phyloP scores from a whole-genome alignment of 1,140 invertebrate genomes.

The Drosophila navojoa region DNA sequence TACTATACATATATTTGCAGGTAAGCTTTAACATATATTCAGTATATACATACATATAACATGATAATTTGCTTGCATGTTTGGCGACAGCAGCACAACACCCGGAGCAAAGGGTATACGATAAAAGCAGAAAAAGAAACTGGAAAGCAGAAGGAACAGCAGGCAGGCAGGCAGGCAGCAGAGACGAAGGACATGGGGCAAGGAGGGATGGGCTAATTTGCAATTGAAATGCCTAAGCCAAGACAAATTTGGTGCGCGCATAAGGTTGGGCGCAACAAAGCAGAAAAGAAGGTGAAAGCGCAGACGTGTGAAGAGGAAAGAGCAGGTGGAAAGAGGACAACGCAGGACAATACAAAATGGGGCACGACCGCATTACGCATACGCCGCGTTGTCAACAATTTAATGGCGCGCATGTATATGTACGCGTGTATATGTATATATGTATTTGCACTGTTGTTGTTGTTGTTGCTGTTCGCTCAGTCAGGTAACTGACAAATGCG shows the following conservation, averaged over 20 bases:
- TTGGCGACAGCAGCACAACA: too few species aligned
- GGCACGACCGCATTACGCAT: slow-evolving; percentile 56
- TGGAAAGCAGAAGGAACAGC: slow-evolving; percentile 2
- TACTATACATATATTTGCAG: too few species aligned
- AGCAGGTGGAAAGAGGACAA: neutral
- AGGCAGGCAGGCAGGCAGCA: slow-evolving; percentile 14
- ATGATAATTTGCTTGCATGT: too few species aligned
- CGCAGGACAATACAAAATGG: slow-evolving; percentile 17
- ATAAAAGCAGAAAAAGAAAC: slow-evolving; percentile 1
- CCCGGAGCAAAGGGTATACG: neutral
- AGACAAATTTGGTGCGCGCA: slow-evolving; percentile 54
- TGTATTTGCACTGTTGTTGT: slow-evolving; percentile 2
- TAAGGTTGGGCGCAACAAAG: slow-evolving; percentile 16
- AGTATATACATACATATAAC: too few species aligned
- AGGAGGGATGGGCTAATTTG: slow-evolving; percentile 64
- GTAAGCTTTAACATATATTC: too few species aligned
- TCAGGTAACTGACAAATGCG: slow-evolving; percentile 53
- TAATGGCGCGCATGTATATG: slow-evolving; percentile 12
- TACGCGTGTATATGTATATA: neutral
- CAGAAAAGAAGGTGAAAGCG: neutral
- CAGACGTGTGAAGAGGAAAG: neutral
- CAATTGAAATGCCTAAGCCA: slow-evolving; percentile 74
- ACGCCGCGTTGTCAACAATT: slow-evolving; percentile 57
- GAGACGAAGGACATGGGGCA: slow-evolving; percentile 21
- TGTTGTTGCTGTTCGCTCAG: neutral